Base-by-base conservation (phyloP, 2,888 invertebrate genomes). In the Eristalis intricaria region DNA sequence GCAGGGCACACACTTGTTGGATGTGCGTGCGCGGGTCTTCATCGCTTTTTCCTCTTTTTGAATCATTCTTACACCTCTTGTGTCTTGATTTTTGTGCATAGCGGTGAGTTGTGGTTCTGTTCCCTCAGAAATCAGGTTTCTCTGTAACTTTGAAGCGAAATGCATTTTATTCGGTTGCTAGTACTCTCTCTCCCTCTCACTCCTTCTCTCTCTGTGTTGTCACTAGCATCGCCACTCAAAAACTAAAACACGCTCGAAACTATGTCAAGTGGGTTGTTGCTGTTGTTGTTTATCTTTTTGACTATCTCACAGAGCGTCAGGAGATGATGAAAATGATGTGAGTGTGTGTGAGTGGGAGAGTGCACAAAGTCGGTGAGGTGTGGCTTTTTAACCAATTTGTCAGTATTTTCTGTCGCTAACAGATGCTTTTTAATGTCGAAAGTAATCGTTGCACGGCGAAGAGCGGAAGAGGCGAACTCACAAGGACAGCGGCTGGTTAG, bases 251-350 rank as follows among this genome's bases (percentile, higher is more conserved):
- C 74, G 74, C 73, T 35, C 43, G 66, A 74, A 86, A 82, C 77
- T 86, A 43, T 86, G 86, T 86, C 86, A 86, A 86, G 86, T 82
- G 75, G 75, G 8, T 2, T 50, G 50, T 66, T 78, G 86, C 13
- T 50, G 50, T 66, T 78, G 86, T 82, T 82, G 82, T 86, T 82
- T 86, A 86, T 86, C 82, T 82, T 66, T 50, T 50, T 13, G 68
- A 58, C 71, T 73, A 7, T 10, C 60, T 26, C 64, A 35, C 35
- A 60, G 65, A 73, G 71, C 23, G 69, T 60, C 66, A 56, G 63
- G 63, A 78, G 69, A 75, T 82, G 85, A 86, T 78, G 69, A n/a
- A 32, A 32, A 38, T 7, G 19, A 19, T 19, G 50, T 50, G 50
- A 65, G 74, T 63, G 63, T 63, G 56, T 64, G 64, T 5, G 50